Evolutionary conservation across 2,113 vertebrate genomes (phyloP), one percentile per base, ranked within the genome.

Genomic region (Himantopus leucocephalus): DNA sequence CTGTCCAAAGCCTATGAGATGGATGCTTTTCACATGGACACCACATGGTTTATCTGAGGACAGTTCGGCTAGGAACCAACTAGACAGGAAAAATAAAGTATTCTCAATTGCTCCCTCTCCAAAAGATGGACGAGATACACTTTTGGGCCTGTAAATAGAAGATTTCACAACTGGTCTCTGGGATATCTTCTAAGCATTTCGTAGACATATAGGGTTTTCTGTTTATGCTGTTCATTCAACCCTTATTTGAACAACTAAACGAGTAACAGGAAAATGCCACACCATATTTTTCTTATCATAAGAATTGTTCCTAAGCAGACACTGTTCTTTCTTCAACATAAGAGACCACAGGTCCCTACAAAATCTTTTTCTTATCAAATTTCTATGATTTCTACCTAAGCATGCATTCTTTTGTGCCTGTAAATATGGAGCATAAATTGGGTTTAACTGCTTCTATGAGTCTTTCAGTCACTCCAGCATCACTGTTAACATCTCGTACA

Each of bases 1-100:
- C 41, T 43, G 62, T 77, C 84, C 95, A 97, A 89, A 50, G 60
- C 47, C 71, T 90, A 27, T 2, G 8, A 79, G 81, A 94, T 0
- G 18, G 58, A 91, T 85, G 74, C 81, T 79, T 95, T 90, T 96
- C 95, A 95, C 91, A 85, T 88, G 95, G 89, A 95, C 86, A 85
- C 74, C 26, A 92, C 87, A 89, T 88, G 89, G 94, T 92, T 95
- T 94, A 92, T 92, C 74, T 2, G 5, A 96, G 95, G 96, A 95
- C 84, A 95, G 56, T 90, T 87, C 41, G 12, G 74, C 70, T 47
- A 85, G 30, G 27, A 84, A 95, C 9, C 19, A 91, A 84, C 56
- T 15, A 90, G 78, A 55, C 27, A 76, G 66, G 23, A 75, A 55
- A 88, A 93, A 56, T 17, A 16, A 52, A 63, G n/a, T 35, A 73